Evolutionary conservation across 2,113 vertebrate genomes (phyloP).

Genomic region (Mustela nigripes): DNA sequence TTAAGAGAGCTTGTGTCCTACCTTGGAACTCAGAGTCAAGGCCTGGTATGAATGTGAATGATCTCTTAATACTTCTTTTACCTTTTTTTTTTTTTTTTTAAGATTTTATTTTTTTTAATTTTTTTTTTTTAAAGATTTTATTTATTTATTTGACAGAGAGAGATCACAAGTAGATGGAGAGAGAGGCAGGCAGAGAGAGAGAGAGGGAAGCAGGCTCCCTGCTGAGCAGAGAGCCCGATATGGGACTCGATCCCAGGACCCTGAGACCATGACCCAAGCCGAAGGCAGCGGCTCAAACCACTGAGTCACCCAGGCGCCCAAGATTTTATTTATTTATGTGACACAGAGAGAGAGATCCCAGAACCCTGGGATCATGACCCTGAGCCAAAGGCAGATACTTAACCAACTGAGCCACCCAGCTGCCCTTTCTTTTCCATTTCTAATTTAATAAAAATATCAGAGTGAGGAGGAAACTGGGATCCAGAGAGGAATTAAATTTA

Average conservation of each 20-base stretch:
- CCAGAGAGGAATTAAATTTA: neutral
- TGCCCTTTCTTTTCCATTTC: neutral
- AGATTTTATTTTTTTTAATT: neutral
- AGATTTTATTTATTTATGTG: neutral
- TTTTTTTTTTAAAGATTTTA: too few species aligned
- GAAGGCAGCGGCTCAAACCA: too few species aligned
- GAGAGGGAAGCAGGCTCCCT: too few species aligned
- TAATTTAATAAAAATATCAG: constrained; percentile 60
- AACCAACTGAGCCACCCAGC: neutral
- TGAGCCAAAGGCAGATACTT: neutral
- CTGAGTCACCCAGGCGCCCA: too few species aligned
- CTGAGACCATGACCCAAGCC: too few species aligned
- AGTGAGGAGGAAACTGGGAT: neutral
- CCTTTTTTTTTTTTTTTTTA: too few species aligned
- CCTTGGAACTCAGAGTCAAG: constrained; percentile 27
- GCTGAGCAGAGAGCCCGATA: too few species aligned
- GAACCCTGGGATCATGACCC: too few species aligned
- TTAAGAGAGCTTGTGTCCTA: constrained; percentile 22
- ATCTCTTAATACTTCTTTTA: neutral
- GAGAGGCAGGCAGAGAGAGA: too few species aligned
- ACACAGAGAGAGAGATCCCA: neutral
- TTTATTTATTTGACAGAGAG: neutral
- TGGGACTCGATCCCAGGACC: too few species aligned
- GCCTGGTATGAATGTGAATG: constrained; percentile 16
- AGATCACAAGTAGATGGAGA: too few species aligned